Evolutionary conservation across 2,888 invertebrate genomes (phyloP).

Genomic region (Stenotaenia linearis): DNA sequence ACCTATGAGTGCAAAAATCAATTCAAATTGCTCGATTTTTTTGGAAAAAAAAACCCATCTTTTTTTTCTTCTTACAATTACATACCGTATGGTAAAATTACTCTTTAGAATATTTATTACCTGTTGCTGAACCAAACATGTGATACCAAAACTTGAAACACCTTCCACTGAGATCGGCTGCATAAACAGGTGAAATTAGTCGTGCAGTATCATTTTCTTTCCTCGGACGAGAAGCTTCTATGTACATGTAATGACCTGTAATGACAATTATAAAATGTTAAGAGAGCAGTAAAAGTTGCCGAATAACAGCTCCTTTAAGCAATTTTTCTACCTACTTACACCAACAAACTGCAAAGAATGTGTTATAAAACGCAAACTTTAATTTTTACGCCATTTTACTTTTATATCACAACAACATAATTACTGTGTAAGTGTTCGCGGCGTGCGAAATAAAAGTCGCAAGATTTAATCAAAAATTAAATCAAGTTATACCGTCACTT

Average conservation of each 20-base stretch:
- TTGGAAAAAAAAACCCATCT: too few relatives aligned
- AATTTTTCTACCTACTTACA: background rate
- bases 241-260: slow-evolving; percentile 72
- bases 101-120: slow-evolving; percentile 45
- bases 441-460: too few relatives aligned
- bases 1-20: background rate
- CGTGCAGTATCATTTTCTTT: slow-evolving; percentile 62
- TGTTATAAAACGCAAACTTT: background rate
- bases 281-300: background rate
- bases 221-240: slow-evolving; percentile 64
- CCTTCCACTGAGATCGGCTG: slow-evolving; percentile 46
- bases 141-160: slow-evolving; percentile 70
- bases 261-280: slow-evolving; percentile 38
- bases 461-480: too few relatives aligned
- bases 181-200: slow-evolving; percentile 66
- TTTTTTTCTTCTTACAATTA: too few relatives aligned
- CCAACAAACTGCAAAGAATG: background rate
- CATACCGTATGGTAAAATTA: background rate
- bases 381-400: too few relatives aligned
- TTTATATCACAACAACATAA: too few relatives aligned
- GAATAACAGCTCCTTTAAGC: background rate
- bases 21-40: background rate
- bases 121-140: slow-evolving; percentile 61
- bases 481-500: slow-evolving; percentile 48
- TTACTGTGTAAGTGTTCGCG: too few relatives aligned